Evolutionary conservation across 2,113 vertebrate species (phyloP).

Genomic region (Ctenodactylus gundi): DNA sequence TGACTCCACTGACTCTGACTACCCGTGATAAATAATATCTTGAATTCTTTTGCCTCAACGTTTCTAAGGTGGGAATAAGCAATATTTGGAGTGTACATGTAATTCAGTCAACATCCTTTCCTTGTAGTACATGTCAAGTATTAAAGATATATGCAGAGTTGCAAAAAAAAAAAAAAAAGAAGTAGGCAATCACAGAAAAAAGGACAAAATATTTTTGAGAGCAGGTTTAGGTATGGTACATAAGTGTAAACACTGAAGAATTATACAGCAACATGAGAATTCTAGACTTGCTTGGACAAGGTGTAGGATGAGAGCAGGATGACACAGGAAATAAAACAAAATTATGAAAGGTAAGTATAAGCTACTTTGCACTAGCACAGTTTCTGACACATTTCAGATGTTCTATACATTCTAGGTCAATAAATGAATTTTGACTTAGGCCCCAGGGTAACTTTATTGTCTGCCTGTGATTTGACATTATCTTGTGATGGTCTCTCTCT

Average conservation of each 20-base stretch:
- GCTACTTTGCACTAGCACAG: background rate
- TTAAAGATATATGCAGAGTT: background rate
- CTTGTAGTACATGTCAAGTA: background rate
- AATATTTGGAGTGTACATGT: background rate
- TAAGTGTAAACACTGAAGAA: background rate
- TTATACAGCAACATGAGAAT: background rate
- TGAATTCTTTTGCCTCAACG: background rate
- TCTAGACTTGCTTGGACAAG: background rate
- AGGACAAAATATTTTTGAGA: background rate
- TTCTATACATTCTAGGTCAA: background rate
- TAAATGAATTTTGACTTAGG: background rate
- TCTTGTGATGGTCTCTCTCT: background rate
- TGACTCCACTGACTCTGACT: background rate
- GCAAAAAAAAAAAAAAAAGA: background rate
- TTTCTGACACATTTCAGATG: background rate
- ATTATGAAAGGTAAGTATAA: conserved; percentile 6
- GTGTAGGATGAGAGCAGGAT: background rate
- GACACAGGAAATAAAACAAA: background rate
- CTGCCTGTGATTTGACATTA: background rate
- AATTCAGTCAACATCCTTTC: background rate
- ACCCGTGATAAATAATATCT: background rate
- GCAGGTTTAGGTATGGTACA: background rate
- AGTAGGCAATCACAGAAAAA: background rate
- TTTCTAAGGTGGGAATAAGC: background rate
- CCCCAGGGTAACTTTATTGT: background rate